Base-by-base conservation (phyloP, 2,888 invertebrate species). In the Pristionchus mayeri region DNA sequence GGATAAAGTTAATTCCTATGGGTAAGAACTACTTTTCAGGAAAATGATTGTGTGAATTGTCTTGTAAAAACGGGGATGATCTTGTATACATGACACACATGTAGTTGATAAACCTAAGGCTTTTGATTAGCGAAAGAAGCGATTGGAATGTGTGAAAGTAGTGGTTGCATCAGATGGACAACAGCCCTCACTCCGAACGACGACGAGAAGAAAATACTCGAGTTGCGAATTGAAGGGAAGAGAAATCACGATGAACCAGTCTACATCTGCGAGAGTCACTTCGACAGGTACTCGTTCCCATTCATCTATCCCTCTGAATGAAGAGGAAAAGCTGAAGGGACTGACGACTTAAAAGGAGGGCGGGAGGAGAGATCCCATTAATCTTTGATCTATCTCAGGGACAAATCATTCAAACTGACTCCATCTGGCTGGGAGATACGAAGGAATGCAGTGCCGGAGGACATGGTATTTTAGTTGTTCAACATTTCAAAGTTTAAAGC, bases 241-340 rank as follows among this genome's bases (percentile, higher is more conserved):
- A 34, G 57, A 16, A 9, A 13, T 3, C 9, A 44, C 21, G n/a
- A 30, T n/a, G 3, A 40, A 40, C 18, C n/a, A 16, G 13, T 71
- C n/a, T 71, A 71, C 40, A 11, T 71, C 3, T 71, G 71, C 71
- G 71, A 71, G 44, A 44, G 40, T 18, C 71, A 71, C 16, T 71
- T 71, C 30, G 71, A 71, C 24, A 71, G 71, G 71, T 71, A 9
- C n/a, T n/a, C n/a, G n/a, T n/a, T n/a, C n/a, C n/a, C n/a, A n/a
- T n/a, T n/a, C n/a, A n/a, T n/a, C n/a, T n/a, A n/a, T n/a, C n/a
- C n/a, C n/a, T n/a, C n/a, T n/a, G n/a, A n/a, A n/a, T n/a, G n/a
- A n/a, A n/a, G n/a, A n/a, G n/a, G n/a, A n/a, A n/a, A n/a, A n/a
- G n/a, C n/a, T n/a, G n/a, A n/a, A n/a, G n/a, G n/a, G n/a, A n/a